These are phyloP conservation scores for Brachyhypopomus gauderio DNA, from an alignment of 2,113 vertebrate species.

Conservation along the genomic window DNA sequence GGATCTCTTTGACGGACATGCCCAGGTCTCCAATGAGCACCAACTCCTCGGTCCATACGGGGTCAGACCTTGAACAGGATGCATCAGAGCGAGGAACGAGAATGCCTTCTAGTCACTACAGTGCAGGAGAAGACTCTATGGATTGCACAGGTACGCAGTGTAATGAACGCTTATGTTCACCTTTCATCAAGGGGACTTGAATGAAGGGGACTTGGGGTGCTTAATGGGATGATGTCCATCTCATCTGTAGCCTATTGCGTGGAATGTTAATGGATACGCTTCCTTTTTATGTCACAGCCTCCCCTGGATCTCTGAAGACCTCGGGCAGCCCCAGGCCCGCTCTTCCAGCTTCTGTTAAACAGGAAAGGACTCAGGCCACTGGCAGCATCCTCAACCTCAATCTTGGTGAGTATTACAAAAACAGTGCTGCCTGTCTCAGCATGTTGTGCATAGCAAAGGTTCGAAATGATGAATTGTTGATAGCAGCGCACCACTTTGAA, in stretches of 20 bases:
- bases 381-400: constrained; percentile 97
- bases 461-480: too few relatives aligned
- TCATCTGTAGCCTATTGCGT: neutral
- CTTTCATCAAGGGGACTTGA: neutral
- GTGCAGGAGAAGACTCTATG: constrained; percentile 96
- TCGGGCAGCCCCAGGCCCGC: constrained; percentile 90
- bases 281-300: constrained; percentile 75
- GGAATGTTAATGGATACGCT: neutral
- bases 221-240: neutral
- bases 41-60: constrained; percentile 95
- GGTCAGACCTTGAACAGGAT: constrained; percentile 94
- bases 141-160: constrained; percentile 82
- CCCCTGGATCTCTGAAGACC: constrained; percentile 85
- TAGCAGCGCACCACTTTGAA: too few relatives aligned
- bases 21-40: constrained; percentile 96
- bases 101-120: constrained; percentile 87
- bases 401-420: constrained; percentile 81
- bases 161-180: neutral
- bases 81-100: constrained; percentile 80
- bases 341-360: constrained; percentile 83
- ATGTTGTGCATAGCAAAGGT: too few relatives aligned
- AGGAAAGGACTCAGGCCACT: constrained; percentile 82
- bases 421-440: neutral
- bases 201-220: neutral
- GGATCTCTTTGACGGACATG: constrained; percentile 92